Percentiles rank a stretch among this genome's conserved stretches.
Evolutionary conservation across 2,113 vertebrate genomes (phyloP).

Genomic region (Indicator indicator): DNA sequence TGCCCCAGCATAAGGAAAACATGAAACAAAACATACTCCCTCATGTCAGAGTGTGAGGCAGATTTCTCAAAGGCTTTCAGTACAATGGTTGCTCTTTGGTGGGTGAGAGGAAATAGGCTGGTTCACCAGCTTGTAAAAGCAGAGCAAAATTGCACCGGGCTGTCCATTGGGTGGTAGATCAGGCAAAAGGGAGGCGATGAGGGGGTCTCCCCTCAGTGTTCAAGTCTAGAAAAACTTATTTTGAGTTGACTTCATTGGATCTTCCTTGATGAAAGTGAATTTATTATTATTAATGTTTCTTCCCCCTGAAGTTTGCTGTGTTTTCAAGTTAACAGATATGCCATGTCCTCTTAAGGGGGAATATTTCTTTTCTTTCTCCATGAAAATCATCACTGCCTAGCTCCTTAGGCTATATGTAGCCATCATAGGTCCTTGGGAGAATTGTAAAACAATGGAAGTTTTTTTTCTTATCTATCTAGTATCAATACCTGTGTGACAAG

Average conservation of each 20-base stretch:
- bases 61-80: slow-evolving; percentile 48
- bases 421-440: not conserved
- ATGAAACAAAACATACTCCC: slow-evolving; percentile 59
- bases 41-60: slow-evolving; percentile 36
- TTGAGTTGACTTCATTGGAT: not conserved
- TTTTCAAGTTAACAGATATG: not conserved
- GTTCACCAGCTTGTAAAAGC: not conserved
- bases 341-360: rapidly evolving
- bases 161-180: not conserved
- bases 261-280: not conserved
- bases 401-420: not conserved
- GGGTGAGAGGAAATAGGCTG: slow-evolving; percentile 33
- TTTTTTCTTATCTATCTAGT: not conserved
- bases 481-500: not conserved
- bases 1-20: slow-evolving; percentile 46
- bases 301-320: not conserved
- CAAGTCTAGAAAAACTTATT: not conserved
- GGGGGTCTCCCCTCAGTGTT: not conserved
- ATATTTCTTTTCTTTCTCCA: not conserved
- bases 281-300: not conserved
- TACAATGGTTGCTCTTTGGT: slow-evolving; percentile 42
- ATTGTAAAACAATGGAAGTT: not conserved
- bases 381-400: not conserved
- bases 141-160: not conserved
- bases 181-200: not conserved